A percentile compares a stretch with the other conserved stretches of the same genome.
Conservation (phyloP, 2,888 invertebrate genomes). For the Tenthredo distinguenda region DNA sequence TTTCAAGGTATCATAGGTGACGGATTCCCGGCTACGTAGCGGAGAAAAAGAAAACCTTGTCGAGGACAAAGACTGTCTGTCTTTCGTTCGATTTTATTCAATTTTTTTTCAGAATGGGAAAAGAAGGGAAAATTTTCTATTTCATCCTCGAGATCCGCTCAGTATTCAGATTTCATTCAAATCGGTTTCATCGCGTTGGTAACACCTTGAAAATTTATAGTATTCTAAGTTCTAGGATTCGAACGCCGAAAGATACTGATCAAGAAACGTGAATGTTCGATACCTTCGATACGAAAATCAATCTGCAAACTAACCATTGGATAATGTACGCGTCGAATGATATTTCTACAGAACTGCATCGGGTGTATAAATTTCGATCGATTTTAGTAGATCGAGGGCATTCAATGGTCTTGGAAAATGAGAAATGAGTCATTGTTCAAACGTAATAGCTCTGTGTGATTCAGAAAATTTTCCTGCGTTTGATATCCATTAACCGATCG, state of each 20-base stretch:
- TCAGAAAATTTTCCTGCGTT: not conserved
- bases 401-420: not conserved
- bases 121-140: not conserved
- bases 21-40: not conserved
- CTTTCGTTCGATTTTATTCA: not conserved
- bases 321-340: no score
- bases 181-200: not conserved
- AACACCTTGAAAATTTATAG: not conserved
- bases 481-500: not conserved
- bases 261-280: not conserved
- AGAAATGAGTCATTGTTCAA: not conserved
- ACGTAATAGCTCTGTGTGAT: not conserved
- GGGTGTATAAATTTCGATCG: no score
- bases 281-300: not conserved
- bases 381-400: no score
- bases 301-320: no score
- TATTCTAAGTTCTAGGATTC: not conserved
- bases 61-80: not conserved
- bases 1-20: no score
- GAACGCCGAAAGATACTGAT: not conserved
- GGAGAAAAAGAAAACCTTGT: not conserved
- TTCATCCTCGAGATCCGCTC: not conserved
- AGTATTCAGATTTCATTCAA: not conserved
- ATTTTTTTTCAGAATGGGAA: no score
- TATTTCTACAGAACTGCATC: no score